Evolutionary conservation across 2,797 vertebrate genomes (phyloP).

Genomic region (Sebastes goodei): DNA sequence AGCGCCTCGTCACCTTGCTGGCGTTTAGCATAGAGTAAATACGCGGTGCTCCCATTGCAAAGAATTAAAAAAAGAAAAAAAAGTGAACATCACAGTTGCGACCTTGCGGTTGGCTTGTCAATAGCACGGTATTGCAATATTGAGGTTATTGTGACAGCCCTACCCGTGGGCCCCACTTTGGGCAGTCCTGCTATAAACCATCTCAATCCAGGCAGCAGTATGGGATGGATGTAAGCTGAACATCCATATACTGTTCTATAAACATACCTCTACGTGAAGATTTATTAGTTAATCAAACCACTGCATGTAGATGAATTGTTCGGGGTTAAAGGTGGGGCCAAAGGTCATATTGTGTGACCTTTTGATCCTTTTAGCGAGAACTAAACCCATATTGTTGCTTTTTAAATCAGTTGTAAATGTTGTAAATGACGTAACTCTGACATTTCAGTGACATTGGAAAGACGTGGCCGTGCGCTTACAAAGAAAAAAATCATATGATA

Average conservation of each 20-base stretch:
- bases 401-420: constrained; percentile 1
- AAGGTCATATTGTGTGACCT: neutral
- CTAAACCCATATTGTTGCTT: neutral
- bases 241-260: neutral
- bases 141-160: no score
- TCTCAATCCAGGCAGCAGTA: neutral
- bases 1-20: no score
- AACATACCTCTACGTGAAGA: neutral
- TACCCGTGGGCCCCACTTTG: no score
- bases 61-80: no score
- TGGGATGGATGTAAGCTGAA: neutral
- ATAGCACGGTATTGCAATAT: no score
- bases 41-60: accelerated
- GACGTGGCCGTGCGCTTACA: neutral
- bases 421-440: constrained; percentile 11
- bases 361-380: constrained; percentile 5
- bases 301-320: neutral
- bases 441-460: neutral
- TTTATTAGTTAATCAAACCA: neutral
- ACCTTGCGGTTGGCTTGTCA: no score
- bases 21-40: no score
- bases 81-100: no score
- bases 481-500: neutral
- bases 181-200: neutral
- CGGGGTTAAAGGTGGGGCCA: neutral